Conservation (phyloP, 2,888 invertebrate species). For the Drosophila pegasa region DNA sequence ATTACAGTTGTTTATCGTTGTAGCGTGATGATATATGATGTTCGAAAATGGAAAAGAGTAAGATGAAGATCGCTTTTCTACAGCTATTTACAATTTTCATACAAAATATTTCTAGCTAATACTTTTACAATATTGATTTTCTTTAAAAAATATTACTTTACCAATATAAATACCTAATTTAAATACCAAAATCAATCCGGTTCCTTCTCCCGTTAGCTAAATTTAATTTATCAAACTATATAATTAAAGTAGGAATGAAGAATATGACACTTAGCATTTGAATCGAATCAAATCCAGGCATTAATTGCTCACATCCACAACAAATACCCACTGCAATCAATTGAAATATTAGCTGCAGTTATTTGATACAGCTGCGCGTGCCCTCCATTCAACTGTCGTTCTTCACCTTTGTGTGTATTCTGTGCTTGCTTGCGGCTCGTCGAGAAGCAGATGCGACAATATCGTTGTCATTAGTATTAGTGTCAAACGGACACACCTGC, state of each 20-base stretch:
- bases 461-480: slow-evolving; percentile 30
- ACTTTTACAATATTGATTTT: no score
- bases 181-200: not conserved
- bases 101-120: no score
- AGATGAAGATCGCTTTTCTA: not conserved
- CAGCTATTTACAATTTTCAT: not conserved
- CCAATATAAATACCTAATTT: no score
- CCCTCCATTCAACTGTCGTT: not conserved
- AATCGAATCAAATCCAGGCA: not conserved
- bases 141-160: no score
- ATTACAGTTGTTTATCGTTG: no score
- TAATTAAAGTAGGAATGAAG: not conserved
- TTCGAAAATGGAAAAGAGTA: no score
- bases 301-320: slow-evolving; percentile 7
- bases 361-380: slow-evolving; percentile 1
- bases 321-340: slow-evolving; percentile 7
- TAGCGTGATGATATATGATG: no score
- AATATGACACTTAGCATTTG: not conserved
- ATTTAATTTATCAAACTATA: not conserved
- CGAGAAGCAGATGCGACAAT: slow-evolving; percentile 5
- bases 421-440: slow-evolving; percentile 4
- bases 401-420: not conserved
- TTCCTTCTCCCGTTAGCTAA: not conserved
- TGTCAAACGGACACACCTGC: slow-evolving; percentile 26
- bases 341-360: slow-evolving; percentile 6